Conservation (phyloP, 2,888 invertebrate species). For the Scaptomyza reducta region DNA sequence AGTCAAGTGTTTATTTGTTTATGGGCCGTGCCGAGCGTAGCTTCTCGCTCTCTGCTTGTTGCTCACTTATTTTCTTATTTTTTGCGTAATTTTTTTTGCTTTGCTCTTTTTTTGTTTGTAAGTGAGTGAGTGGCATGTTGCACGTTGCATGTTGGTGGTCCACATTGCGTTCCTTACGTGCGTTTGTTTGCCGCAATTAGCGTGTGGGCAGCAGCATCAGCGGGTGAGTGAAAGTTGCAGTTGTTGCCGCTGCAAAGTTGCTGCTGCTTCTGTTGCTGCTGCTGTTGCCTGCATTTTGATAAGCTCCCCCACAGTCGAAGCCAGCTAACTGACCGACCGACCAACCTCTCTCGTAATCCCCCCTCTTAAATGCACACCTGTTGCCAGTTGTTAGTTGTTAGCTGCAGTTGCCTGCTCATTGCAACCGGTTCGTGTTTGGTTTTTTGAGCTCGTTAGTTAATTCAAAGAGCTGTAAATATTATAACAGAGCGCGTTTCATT, state of each 20-base stretch:
- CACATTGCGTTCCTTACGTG: constrained; percentile 67
- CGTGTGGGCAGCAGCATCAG: constrained; percentile 69
- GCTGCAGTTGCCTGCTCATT: constrained; percentile 19
- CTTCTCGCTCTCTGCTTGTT: neutral
- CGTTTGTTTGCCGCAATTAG: constrained; percentile 76
- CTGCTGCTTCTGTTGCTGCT: constrained; percentile 46
- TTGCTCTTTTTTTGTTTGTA: constrained; percentile 5
- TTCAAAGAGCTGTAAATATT: constrained; percentile 78
- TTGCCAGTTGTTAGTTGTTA: constrained; percentile 41
- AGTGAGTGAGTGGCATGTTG: constrained; percentile 71
- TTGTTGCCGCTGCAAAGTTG: constrained; percentile 48
- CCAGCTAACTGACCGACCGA: neutral
- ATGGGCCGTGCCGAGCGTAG: constrained; percentile 43
- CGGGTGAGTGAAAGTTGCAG: constrained; percentile 65
- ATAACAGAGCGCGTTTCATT: constrained; percentile 72
- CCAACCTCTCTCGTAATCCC: neutral
- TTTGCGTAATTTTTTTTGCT: neutral
- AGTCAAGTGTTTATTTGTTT: constrained; percentile 82
- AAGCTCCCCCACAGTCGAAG: constrained; percentile 45
- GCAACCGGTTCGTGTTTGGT: constrained; percentile 53
- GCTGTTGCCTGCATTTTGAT: constrained; percentile 49
- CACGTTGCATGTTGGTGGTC: constrained; percentile 73
- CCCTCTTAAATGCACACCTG: constrained; percentile 59
- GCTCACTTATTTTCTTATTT: constrained; percentile 3
- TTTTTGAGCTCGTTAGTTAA: constrained; percentile 75